phyloP scores from a whole-genome alignment of 2,888 invertebrate species.

The Mesochorus sp. region DNA sequence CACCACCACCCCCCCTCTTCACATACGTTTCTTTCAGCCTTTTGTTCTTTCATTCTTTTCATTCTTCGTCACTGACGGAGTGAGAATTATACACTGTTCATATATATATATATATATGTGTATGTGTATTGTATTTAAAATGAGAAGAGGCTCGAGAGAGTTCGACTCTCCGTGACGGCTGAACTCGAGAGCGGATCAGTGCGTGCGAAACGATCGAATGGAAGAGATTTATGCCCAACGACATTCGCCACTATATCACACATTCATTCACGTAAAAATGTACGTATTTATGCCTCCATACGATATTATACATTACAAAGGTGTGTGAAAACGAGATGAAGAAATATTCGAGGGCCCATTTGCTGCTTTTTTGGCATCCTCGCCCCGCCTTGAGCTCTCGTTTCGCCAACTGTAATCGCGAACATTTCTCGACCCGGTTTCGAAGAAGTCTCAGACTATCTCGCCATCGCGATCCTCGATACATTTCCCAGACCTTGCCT shows the following conservation, averaged over 20 bases:
- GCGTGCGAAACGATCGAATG: constrained; percentile 60
- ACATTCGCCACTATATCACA: constrained; percentile 47
- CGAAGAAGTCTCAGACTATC: too few relatives aligned
- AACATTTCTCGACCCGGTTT: too few relatives aligned
- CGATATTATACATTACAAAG: neutral
- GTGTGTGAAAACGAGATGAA: constrained; percentile 4
- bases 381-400: too few relatives aligned
- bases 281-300: neutral
- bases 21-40: constrained; percentile 24
- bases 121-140: constrained; percentile 20
- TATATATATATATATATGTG: neutral
- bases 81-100: constrained; percentile 16
- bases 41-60: constrained; percentile 53
- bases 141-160: constrained; percentile 31
- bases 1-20: neutral
- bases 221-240: constrained; percentile 51
- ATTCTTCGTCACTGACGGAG: constrained; percentile 28
- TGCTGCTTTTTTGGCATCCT: constrained; percentile 8
- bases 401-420: too few relatives aligned
- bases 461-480: too few relatives aligned
- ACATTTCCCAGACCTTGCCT: too few relatives aligned
- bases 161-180: constrained; percentile 59
- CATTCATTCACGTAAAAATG: neutral
- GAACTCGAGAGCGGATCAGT: constrained; percentile 60
- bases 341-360: constrained; percentile 55